A percentile compares a stretch with the other conserved stretches of the same genome.
Conservation (phyloP, 2,797 vertebrate species). For the Anguilla megastoma region DNA sequence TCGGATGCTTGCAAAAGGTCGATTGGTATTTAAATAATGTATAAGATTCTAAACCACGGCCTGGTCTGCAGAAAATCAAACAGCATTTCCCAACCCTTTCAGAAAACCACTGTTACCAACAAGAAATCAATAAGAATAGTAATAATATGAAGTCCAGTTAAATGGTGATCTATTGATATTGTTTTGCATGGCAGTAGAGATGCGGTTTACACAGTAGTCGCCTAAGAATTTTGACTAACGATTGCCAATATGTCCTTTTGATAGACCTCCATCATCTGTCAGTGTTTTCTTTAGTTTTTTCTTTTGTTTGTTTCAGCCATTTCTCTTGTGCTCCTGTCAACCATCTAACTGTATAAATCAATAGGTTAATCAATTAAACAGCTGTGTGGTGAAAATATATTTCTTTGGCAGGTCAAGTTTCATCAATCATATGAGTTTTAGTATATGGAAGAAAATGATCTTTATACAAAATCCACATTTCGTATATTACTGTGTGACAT, state of each 20-base stretch:
- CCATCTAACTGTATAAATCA: neutral
- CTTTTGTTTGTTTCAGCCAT: neutral
- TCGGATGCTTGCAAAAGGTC: slow-evolving; percentile 7
- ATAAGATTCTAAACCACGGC: neutral
- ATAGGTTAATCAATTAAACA: neutral
- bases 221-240: neutral
- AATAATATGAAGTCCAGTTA: neutral
- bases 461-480: neutral
- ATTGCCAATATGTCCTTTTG: neutral
- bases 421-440: neutral
- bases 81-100: neutral
- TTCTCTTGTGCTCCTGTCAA: neutral
- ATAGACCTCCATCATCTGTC: neutral
- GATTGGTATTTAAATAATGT: slow-evolving; percentile 15
- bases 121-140: neutral
- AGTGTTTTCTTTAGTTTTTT: neutral
- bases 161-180: neutral
- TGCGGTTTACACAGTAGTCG: neutral
- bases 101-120: slow-evolving; percentile 5
- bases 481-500: neutral
- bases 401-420: neutral
- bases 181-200: neutral
- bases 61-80: slow-evolving; percentile 22
- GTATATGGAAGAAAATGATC: neutral
- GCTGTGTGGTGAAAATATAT: neutral